Percentiles rank a stretch among this genome's conserved stretches.
phyloP scores from a whole-genome alignment of 2,797 vertebrate genomes.

The Sebastes steindachneri region DNA sequence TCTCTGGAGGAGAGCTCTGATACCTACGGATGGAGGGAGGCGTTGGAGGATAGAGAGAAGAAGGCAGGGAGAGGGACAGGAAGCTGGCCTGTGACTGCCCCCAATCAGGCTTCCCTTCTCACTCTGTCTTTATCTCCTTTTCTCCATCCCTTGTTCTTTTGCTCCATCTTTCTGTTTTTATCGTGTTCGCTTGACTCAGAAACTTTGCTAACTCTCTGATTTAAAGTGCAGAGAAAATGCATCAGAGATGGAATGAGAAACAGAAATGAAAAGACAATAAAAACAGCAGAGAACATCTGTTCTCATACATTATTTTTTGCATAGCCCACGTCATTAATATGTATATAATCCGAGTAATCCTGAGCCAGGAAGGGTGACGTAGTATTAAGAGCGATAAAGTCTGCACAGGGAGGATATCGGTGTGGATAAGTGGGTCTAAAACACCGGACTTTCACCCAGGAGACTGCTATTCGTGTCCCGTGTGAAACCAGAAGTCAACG shows the following conservation, averaged over 20 bases:
- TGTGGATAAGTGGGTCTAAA: no score
- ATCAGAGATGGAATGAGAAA: slow-evolving; percentile 1
- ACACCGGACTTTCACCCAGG: no score
- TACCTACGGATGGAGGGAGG: slow-evolving; percentile 54
- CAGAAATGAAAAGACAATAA: slow-evolving; percentile 15
- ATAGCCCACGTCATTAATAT: neutral
- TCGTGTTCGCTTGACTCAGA: slow-evolving; percentile 17
- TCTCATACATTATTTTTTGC: neutral
- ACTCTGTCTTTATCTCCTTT: slow-evolving; percentile 36
- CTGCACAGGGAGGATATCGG: no score
- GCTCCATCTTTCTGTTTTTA: slow-evolving; percentile 12
- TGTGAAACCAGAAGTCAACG: no score
- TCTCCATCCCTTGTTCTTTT: slow-evolving; percentile 36
- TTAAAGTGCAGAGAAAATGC: slow-evolving; percentile 29
- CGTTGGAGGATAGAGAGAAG: neutral
- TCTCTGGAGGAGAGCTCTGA: slow-evolving; percentile 53
- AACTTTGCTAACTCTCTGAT: slow-evolving; percentile 39
- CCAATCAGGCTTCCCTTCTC: slow-evolving; percentile 69
- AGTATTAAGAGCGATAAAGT: accelerated
- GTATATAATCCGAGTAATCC: neutral
- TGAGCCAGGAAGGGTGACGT: neutral
- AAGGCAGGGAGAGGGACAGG: slow-evolving; percentile 41
- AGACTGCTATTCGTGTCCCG: no score
- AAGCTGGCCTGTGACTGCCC: slow-evolving; percentile 59
- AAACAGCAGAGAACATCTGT: neutral